Evolutionary conservation across 1,140 invertebrate species (phyloP).

Genomic region (Trichonephila inaurata): DNA sequence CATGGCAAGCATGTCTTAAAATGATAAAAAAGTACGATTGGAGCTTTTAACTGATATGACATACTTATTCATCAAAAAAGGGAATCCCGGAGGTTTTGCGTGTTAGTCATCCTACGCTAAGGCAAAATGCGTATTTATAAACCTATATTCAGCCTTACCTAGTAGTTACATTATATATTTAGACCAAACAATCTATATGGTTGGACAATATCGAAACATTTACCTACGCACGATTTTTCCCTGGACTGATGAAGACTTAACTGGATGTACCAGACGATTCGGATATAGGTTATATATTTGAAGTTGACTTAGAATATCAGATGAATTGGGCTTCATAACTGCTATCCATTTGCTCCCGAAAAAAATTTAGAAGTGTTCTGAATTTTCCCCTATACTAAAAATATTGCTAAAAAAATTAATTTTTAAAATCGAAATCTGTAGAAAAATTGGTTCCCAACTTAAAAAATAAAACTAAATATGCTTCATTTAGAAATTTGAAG

Average conservation of each 20-base stretch:
- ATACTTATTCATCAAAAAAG: no score
- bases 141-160: no score
- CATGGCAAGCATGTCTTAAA: no score
- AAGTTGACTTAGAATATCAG: conserved; percentile 40
- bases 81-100: no score
- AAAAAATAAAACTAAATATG: no score
- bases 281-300: background rate
- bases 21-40: no score
- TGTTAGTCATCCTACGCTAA: no score
- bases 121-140: no score
- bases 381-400: no score
- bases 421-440: background rate
- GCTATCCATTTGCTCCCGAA: background rate
- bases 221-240: background rate
- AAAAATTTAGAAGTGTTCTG: background rate
- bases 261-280: background rate
- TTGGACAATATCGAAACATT: conserved; percentile 29
- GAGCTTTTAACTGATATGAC: no score
- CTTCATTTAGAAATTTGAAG: no score
- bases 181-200: conserved; percentile 20
- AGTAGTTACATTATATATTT: no score
- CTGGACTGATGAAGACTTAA: background rate
- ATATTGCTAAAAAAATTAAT: background rate
- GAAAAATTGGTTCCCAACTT: background rate
- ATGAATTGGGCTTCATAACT: background rate